A percentile compares a stretch with the other conserved stretches of the same genome.
Conservation (phyloP, 2,113 vertebrate species). For the Sinocyclocheilus anshuiensis region DNA sequence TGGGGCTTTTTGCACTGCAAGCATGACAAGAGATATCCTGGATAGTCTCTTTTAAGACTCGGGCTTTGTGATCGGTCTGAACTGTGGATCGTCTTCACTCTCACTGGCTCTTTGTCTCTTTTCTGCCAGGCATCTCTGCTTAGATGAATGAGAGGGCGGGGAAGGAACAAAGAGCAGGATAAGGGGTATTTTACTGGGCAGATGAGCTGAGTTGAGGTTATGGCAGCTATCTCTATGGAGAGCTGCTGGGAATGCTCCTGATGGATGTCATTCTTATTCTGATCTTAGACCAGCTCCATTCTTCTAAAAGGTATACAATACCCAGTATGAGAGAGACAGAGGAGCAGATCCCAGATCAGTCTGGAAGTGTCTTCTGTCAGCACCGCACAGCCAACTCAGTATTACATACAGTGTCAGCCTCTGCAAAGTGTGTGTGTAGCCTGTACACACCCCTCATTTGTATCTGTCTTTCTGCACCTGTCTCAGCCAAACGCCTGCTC, state of each 20-base stretch:
- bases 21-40: slow-evolving; percentile 42
- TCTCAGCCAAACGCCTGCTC: slow-evolving; percentile 2
- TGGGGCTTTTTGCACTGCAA: background rate
- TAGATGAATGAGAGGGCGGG: slow-evolving; percentile 70
- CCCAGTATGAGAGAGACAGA: background rate
- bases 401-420: slow-evolving; percentile 58
- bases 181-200: slow-evolving; percentile 74
- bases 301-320: background rate
- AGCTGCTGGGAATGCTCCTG: slow-evolving; percentile 58
- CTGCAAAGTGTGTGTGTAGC: slow-evolving; percentile 56
- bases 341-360: slow-evolving; percentile 16
- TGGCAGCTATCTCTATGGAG: slow-evolving; percentile 69
- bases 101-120: slow-evolving; percentile 72
- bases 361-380: background rate
- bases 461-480: slow-evolving; percentile 46
- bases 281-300: slow-evolving; percentile 58
- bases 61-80: slow-evolving; percentile 75
- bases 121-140: slow-evolving; percentile 50
- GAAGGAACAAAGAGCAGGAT: slow-evolving; percentile 76
- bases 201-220: slow-evolving; percentile 75
- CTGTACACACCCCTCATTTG: slow-evolving; percentile 62
- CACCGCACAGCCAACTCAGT: background rate
- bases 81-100: slow-evolving; percentile 68
- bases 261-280: slow-evolving; percentile 57
- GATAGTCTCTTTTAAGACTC: slow-evolving; percentile 57